Evolutionary conservation across 2,113 vertebrate species (phyloP).

Genomic region (Pteruthius melanotis): DNA sequence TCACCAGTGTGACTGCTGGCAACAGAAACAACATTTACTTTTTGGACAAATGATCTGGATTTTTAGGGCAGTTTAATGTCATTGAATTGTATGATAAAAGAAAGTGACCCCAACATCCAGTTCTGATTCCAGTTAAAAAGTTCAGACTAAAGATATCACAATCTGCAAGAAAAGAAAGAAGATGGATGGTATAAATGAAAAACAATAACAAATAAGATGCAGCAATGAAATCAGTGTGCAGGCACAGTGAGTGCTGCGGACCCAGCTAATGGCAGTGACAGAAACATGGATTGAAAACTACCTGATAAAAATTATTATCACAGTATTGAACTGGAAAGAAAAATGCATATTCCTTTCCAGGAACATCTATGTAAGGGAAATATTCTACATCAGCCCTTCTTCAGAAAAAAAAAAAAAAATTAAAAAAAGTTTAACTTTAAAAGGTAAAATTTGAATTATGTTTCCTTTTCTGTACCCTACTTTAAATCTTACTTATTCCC

Average conservation of each 20-base stretch:
- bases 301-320: neutral
- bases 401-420: neutral
- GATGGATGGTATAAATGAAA: slow-evolving; percentile 70
- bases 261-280: slow-evolving; percentile 5
- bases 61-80: slow-evolving; percentile 71
- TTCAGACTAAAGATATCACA: slow-evolving; percentile 93
- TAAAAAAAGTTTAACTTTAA: neutral
- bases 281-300: neutral
- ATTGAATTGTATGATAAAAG: slow-evolving; percentile 70
- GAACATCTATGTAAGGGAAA: neutral
- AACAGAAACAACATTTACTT: neutral
- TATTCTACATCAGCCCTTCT: neutral
- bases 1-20: slow-evolving; percentile 27
- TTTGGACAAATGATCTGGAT: slow-evolving; percentile 60
- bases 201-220: slow-evolving; percentile 23
- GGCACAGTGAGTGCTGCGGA: neutral
- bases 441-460: neutral
- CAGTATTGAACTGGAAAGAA: neutral
- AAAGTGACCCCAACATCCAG: slow-evolving; percentile 86
- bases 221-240: slow-evolving; percentile 48
- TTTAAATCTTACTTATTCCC: neutral
- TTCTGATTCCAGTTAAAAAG: slow-evolving; percentile 88
- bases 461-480: neutral
- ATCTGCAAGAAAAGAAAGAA: slow-evolving; percentile 92
- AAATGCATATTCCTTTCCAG: neutral